phyloP scores from a whole-genome alignment of 2,888 invertebrate species.

The Erynnis tages region DNA sequence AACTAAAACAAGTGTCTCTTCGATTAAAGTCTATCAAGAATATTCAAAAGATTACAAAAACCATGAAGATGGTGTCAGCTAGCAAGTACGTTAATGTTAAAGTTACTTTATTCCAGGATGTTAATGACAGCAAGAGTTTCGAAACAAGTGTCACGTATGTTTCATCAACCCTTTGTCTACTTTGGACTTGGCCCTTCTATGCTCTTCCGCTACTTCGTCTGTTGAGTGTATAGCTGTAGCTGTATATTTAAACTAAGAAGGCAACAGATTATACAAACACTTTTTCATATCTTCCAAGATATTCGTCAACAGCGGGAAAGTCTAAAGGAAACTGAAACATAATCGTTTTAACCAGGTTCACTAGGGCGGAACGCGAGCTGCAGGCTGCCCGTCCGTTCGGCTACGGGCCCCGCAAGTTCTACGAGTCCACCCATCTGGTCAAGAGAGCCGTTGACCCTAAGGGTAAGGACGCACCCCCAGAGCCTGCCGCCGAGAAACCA shows the following conservation, averaged over 20 bases:
- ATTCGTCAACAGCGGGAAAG: too few species aligned
- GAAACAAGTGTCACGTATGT: too few species aligned
- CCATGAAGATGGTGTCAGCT: slow-evolving; percentile 91
- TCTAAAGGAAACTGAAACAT: slow-evolving; percentile 58
- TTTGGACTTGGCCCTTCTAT: too few species aligned
- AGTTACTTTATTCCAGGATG: too few species aligned
- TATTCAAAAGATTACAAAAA: slow-evolving; percentile 92
- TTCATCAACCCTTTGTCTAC: too few species aligned
- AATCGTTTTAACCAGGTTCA: slow-evolving; percentile 73
- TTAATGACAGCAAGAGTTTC: too few species aligned
- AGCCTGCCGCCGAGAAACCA: slow-evolving; percentile 63
- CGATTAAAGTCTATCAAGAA: slow-evolving; percentile 90
- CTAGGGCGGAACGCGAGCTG: slow-evolving; percentile 87
- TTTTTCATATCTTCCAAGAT: too few species aligned
- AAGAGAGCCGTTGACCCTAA: slow-evolving; percentile 46
- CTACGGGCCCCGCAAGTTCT: slow-evolving; percentile 85
- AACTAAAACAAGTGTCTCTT: slow-evolving; percentile 86
- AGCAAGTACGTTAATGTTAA: slow-evolving; percentile 68
- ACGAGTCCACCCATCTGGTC: slow-evolving; percentile 63
- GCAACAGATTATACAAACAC: too few species aligned
- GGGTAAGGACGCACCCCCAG: slow-evolving; percentile 51
- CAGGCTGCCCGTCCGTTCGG: slow-evolving; percentile 87
- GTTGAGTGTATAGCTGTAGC: too few species aligned
- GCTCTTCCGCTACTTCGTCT: too few species aligned
- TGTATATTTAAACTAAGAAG: too few species aligned